These are phyloP conservation scores for Uloborus plumipes DNA, from an alignment of 2,888 invertebrate genomes.

Conservation along the genomic window DNA sequence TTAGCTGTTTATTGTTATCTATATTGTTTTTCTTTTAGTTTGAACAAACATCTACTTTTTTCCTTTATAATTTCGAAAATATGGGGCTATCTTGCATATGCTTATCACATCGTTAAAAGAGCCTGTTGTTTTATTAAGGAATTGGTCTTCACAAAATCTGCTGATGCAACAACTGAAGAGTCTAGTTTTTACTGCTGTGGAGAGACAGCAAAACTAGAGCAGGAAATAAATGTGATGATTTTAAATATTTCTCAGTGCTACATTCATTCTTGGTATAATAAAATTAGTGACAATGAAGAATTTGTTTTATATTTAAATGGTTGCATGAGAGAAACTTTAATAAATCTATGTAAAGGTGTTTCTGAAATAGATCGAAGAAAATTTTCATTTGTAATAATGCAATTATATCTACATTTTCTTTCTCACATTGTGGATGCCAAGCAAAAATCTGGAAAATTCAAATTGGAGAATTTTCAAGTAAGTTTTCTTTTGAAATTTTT, in stretches of 20 bases:
- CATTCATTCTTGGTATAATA: constrained; percentile 60
- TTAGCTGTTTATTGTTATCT: constrained; percentile 29
- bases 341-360: constrained; percentile 21
- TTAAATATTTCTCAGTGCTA: constrained; percentile 55
- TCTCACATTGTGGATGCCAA: constrained; percentile 39
- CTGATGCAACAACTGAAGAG: background rate
- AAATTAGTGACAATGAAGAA: constrained; percentile 49
- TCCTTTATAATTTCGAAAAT: constrained; percentile 20
- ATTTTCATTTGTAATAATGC: constrained; percentile 33
- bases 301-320: constrained; percentile 34
- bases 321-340: constrained; percentile 43
- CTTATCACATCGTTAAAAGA: background rate
- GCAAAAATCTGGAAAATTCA: constrained; percentile 37
- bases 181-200: constrained; percentile 34
- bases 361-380: constrained; percentile 41
- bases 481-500: background rate
- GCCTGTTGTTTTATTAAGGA: background rate
- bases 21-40: constrained; percentile 17
- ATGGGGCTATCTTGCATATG: constrained; percentile 22
- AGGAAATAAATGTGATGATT: constrained; percentile 54
- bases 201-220: constrained; percentile 10
- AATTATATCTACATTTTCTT: constrained; percentile 44
- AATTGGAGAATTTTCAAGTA: constrained; percentile 41
- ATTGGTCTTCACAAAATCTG: background rate
- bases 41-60: constrained; percentile 19